phyloP scores from a whole-genome alignment of 2,113 vertebrate species.

The Falco punctatus region DNA sequence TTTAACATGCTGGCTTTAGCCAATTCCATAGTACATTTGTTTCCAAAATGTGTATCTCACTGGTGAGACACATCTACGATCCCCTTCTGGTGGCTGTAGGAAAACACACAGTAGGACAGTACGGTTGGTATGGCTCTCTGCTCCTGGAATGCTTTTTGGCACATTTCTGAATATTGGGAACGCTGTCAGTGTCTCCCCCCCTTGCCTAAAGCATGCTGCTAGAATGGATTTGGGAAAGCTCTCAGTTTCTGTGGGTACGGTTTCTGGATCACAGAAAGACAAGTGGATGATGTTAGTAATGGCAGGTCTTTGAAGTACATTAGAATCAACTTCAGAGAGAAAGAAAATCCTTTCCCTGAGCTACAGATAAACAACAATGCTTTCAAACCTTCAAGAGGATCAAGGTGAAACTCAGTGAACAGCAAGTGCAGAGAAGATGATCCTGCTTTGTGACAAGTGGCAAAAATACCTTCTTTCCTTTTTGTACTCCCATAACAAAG shows the following conservation, averaged over 20 bases:
- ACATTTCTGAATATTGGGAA: neutral
- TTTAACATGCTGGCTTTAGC: neutral
- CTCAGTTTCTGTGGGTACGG: neutral
- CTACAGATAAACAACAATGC: slow-evolving; percentile 48
- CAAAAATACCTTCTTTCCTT: slow-evolving; percentile 33
- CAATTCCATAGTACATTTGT: neutral
- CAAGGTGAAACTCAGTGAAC: slow-evolving; percentile 43
- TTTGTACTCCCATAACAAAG: neutral
- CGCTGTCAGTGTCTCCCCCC: neutral
- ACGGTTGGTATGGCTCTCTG: accelerated
- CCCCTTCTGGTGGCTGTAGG: neutral
- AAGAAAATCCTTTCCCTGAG: slow-evolving; percentile 54
- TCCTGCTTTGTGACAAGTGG: slow-evolving; percentile 26
- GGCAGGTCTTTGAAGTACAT: slow-evolving; percentile 27
- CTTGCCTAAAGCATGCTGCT: neutral
- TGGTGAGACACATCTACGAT: neutral
- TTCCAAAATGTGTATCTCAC: neutral
- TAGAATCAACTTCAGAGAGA: slow-evolving; percentile 41
- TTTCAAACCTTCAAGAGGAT: slow-evolving; percentile 53
- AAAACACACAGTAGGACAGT: neutral
- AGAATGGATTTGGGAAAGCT: neutral
- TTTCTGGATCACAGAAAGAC: slow-evolving; percentile 2
- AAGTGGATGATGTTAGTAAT: slow-evolving; percentile 21
- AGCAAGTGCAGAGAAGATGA: neutral
- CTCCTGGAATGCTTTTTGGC: neutral